Base-by-base conservation (phyloP, 2,797 vertebrate genomes). In the Orestias chungarensis region DNA sequence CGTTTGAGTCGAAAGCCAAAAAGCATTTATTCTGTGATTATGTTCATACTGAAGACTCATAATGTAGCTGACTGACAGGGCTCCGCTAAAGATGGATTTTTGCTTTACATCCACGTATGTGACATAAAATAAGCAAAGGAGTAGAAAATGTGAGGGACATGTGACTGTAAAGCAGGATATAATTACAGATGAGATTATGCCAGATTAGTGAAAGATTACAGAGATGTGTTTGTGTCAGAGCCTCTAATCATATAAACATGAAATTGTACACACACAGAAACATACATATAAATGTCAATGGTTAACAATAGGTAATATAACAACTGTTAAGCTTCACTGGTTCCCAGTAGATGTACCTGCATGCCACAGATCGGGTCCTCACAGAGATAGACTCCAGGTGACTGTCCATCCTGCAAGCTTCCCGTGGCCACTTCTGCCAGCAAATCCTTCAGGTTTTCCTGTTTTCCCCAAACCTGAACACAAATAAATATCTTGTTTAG, bases 321-420 rank as follows among this genome's bases (percentile, higher is more conserved):
- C 54, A 2, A 15, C 62, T n/a, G 61, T 70, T 18, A 66, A 12
- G 66, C 59, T 64, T 65, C n/a, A n/a, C n/a, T n/a, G n/a, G n/a
- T n/a, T n/a, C n/a, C n/a, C n/a, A n/a, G n/a, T n/a, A 25, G 27
- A 4, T 33, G 20, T 88, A 99, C 98, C 97, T 99, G 98, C 90
- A 98, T 99, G 88, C 98, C 98, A 82, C 97, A 99, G 88, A 99
- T 99, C 72, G 98, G 98, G 84, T 99, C 98, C 90, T 99, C 98
- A 18, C 96, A 99, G 69, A 99, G 95, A 89, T 98, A 99, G 75
- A 99, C 97, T 64, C 98, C 98, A 2, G 97, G 98, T 38, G 98
- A 98, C 87, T 99, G 97, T 74, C 97, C 97, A 3, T 99, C 98
- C 91, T 99, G 97, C 70, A 98, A 91, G 70, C 97, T 99, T 71